Evolutionary conservation across 2,888 invertebrate genomes (phyloP), one percentile per base, ranked within the genome.

Genomic region (Schizaphis graminum): DNA sequence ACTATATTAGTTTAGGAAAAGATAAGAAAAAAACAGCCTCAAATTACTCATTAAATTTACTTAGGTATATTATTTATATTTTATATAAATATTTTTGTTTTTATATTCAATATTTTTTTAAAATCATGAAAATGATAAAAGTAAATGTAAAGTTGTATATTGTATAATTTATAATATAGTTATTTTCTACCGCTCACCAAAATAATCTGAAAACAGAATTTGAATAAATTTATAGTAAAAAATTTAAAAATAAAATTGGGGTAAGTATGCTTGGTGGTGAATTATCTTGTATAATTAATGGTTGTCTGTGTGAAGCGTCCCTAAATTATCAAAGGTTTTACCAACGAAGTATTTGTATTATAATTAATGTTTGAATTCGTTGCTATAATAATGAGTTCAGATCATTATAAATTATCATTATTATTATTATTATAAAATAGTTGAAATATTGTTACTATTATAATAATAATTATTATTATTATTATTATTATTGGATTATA

Each of bases 351-450:
- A 44, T 89, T 89, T 89, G 57, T 44, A 24, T 21, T 57, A 28
- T 89, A 26, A 89, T 89, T 89, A 44, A 47, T 89, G 44, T 41
- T 89, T 89, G 28, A 57, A 89, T 28, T 41, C 16, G 21, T 44
- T 28, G 8, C 61, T 41, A 57, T 44, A 44, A 44, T 89, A 89
- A 89, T 89, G 41, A 86, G 44, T 47, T 86, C 28, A 47, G 47
- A n/a, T 53, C 11, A 41, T 35, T 26, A 56, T 77, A 77, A 35
- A 77, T 77, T 35, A 26, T 89, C n/a, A n/a, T n/a, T n/a, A n/a
- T n/a, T n/a, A n/a, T n/a, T n/a, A n/a, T n/a, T n/a, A n/a, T n/a
- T n/a, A n/a, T n/a, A n/a, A n/a, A 41, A 26, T 24, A 13, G 35
- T 89, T 56, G 56, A 56, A 89, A 41, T 41, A 89, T 56, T 56